These are phyloP conservation scores for Delia radicum DNA, from an alignment of 1,140 invertebrate species.

Conservation along the genomic window DNA sequence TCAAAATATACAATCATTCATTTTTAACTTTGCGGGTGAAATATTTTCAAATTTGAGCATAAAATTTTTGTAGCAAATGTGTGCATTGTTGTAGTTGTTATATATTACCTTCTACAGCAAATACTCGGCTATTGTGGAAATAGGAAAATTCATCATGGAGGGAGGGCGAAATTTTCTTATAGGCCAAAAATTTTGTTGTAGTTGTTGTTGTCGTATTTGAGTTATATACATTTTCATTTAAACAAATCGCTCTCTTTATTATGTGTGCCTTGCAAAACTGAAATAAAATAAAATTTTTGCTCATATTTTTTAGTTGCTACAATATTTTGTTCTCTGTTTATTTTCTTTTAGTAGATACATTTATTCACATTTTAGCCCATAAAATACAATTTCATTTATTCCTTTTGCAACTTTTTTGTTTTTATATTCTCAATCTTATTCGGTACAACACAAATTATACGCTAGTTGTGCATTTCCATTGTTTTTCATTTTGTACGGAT, in stretches of 20 bases:
- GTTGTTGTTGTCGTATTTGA: background rate
- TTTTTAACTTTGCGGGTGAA: background rate
- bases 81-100: background rate
- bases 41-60: background rate
- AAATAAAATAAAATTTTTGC: background rate
- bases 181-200: conserved; percentile 33
- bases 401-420: background rate
- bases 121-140: background rate
- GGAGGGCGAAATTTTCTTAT: conserved; percentile 52
- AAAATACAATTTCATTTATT: background rate
- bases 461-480: background rate
- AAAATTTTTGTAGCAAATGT: background rate
- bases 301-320: background rate
- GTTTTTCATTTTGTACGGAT: background rate
- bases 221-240: background rate
- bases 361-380: background rate
- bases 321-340: background rate
- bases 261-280: background rate
- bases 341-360: background rate
- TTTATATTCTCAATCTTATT: background rate
- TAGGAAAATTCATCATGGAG: conserved; percentile 53
- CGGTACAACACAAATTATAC: background rate
- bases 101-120: background rate
- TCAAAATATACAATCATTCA: background rate
- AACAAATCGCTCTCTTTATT: background rate